Conservation (phyloP, 1,140 invertebrate species). For the Atta cephalotes region DNA sequence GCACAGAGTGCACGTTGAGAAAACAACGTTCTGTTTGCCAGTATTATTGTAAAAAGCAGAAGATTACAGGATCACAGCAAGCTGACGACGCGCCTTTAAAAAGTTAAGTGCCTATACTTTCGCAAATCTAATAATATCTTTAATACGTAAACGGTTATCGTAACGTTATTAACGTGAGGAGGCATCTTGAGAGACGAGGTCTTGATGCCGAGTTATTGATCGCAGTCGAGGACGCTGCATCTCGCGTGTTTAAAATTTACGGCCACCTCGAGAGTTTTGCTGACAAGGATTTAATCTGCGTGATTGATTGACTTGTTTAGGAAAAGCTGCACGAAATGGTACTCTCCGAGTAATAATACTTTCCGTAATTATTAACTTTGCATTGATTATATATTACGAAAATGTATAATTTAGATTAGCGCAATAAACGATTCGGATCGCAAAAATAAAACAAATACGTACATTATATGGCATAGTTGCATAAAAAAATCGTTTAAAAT, state of each 20-base stretch:
- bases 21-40: neutral
- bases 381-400: slow-evolving; percentile 24
- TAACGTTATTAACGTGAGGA: slow-evolving; percentile 48
- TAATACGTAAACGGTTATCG: slow-evolving; percentile 54
- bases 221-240: slow-evolving; percentile 41
- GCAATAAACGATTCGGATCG: neutral
- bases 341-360: slow-evolving; percentile 6
- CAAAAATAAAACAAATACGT: neutral
- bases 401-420: neutral
- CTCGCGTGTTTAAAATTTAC: slow-evolving; percentile 62
- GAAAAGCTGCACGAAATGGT: slow-evolving; percentile 28
- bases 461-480: neutral
- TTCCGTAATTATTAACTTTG: slow-evolving; percentile 51
- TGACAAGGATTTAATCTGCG: slow-evolving; percentile 65
- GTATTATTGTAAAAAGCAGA: neutral
- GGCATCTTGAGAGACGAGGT: slow-evolving; percentile 34
- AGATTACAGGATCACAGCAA: neutral
- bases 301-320: slow-evolving; percentile 64
- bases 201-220: slow-evolving; percentile 40
- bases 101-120: slow-evolving; percentile 31
- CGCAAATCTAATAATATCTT: slow-evolving; percentile 47
- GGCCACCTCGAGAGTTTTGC: slow-evolving; percentile 55
- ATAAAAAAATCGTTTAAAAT: neutral
- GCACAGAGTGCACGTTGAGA: no score
- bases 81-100: slow-evolving; percentile 22